phyloP scores from a whole-genome alignment of 2,797 vertebrate species.

The Dendrocincla tyrannina region DNA sequence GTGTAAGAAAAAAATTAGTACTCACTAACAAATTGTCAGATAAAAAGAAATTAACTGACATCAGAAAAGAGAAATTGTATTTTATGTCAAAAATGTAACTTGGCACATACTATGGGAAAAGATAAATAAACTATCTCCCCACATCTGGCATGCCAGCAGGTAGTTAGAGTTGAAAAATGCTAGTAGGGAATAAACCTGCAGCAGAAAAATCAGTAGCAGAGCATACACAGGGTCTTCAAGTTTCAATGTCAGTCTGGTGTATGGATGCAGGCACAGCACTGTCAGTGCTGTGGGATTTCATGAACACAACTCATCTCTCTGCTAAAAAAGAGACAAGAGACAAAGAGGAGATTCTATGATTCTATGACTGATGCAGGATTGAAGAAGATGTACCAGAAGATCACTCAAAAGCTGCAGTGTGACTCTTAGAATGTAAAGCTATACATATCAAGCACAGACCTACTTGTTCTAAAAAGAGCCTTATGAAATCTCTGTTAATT shows the following conservation, averaged over 20 bases:
- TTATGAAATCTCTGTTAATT: neutral
- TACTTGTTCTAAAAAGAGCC: neutral
- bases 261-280: neutral
- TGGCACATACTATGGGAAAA: neutral
- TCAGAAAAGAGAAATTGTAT: neutral
- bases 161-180: neutral
- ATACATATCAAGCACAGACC: neutral
- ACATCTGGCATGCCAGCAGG: slow-evolving; percentile 19
- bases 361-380: neutral
- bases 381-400: neutral
- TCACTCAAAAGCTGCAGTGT: neutral
- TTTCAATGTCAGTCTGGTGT: neutral
- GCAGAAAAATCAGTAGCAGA: neutral
- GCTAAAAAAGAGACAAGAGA: neutral
- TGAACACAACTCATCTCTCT: neutral
- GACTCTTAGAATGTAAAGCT: neutral
- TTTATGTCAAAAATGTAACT: neutral
- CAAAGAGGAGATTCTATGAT: neutral
- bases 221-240: neutral
- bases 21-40: neutral
- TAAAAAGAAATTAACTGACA: neutral
- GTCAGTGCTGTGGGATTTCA: neutral
- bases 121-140: neutral
- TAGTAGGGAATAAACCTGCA: neutral
- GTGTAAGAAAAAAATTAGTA: neutral